A percentile compares a stretch with the other conserved stretches of the same genome.
These are phyloP conservation scores for Oreochromis mossambicus DNA, from an alignment of 2,797 vertebrate species.

Conservation along the genomic window DNA sequence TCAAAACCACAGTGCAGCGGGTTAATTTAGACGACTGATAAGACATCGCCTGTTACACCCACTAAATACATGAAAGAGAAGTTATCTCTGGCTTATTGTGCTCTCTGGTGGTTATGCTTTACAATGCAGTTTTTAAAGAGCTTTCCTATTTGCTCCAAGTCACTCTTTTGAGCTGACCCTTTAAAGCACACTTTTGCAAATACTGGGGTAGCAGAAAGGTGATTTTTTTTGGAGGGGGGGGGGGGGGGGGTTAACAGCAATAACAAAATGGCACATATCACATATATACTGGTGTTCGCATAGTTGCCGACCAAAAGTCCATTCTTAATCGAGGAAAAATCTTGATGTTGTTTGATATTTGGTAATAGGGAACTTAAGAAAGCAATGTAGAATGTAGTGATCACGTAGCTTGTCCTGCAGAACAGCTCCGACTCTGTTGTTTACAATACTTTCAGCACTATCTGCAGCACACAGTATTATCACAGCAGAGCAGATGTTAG, in stretches of 20 bases:
- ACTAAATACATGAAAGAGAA: neutral
- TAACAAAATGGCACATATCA: neutral
- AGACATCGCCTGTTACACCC: slow-evolving; percentile 6
- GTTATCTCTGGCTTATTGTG: slow-evolving; percentile 19
- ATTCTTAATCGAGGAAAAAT: neutral
- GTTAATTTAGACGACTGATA: slow-evolving; percentile 24
- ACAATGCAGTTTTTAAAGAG: slow-evolving; percentile 22
- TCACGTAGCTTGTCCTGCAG: neutral
- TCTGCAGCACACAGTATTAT: neutral
- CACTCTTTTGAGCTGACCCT: neutral
- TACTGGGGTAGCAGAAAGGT: neutral
- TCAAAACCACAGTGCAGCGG: slow-evolving; percentile 4
- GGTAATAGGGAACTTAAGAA: neutral
- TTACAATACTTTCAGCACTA: neutral
- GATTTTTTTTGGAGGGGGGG: neutral
- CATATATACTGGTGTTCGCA: neutral
- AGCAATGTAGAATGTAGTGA: neutral
- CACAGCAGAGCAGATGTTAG: neutral
- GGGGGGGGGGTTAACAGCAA: neutral
- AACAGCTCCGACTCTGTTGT: neutral
- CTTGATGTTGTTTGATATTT: neutral
- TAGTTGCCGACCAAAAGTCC: rapidly evolving
- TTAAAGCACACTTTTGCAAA: neutral
- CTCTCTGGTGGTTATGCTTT: slow-evolving; percentile 57
- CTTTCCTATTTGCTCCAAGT: neutral